phyloP scores from a whole-genome alignment of 2,797 vertebrate genomes.

The Falco columbarius region DNA sequence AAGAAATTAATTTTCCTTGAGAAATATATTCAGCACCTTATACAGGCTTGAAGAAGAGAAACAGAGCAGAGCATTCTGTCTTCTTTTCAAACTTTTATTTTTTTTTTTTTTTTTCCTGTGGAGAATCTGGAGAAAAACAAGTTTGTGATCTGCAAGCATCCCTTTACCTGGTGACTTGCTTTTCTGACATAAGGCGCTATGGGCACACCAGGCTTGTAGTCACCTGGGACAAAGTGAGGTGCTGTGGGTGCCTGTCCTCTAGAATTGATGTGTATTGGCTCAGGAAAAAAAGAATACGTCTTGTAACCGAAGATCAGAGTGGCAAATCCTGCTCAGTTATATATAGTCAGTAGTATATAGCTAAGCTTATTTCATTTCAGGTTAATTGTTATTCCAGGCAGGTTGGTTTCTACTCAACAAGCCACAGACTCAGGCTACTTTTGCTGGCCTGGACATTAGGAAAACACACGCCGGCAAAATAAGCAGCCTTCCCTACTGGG shows the following conservation, averaged over 20 bases:
- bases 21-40: conserved; percentile 24
- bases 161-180: background rate
- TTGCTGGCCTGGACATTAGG: background rate
- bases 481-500: background rate
- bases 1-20: conserved; percentile 70
- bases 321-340: background rate
- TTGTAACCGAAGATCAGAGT: background rate
- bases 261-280: background rate
- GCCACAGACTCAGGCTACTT: background rate
- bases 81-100: background rate
- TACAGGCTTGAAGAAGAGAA: background rate
- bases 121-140: background rate
- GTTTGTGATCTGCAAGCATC: background rate
- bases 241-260: background rate
- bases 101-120: background rate
- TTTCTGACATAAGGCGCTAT: background rate
- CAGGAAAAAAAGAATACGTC: background rate
- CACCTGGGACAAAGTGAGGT: background rate
- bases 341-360: background rate
- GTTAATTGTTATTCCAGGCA: background rate
- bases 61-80: background rate
- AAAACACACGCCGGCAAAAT: background rate
- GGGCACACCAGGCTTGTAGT: background rate
- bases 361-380: background rate
- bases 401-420: background rate